Percentiles rank a stretch among this genome's conserved stretches.
Evolutionary conservation across 92 coral and sea anemone species (phyloP).

Genomic region (Phymanthus crucifer): DNA sequence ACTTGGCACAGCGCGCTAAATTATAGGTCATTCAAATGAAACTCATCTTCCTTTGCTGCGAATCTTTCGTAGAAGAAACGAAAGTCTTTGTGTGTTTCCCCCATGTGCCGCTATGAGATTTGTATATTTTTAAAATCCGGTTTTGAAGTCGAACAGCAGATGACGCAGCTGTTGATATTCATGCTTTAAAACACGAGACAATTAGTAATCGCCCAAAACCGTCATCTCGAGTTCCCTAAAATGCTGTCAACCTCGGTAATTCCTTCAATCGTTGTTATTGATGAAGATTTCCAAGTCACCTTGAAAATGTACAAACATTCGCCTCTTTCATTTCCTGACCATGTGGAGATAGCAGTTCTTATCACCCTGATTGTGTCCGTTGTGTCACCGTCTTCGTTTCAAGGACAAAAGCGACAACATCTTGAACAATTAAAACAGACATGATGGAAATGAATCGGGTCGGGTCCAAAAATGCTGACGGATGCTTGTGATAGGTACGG

Average conservation of each 20-base stretch:
- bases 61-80: too few relatives aligned
- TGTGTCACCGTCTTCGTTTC: neutral
- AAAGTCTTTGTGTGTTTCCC: too few relatives aligned
- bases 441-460: neutral
- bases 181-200: neutral
- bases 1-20: too few relatives aligned
- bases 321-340: neutral
- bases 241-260: neutral
- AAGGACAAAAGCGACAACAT: neutral
- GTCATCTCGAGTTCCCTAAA: neutral
- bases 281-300: neutral
- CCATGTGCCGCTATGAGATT: too few relatives aligned
- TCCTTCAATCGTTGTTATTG: neutral
- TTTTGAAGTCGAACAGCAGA: neutral
- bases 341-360: neutral
- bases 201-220: constrained; percentile 1
- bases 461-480: neutral
- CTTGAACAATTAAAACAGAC: neutral
- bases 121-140: neutral
- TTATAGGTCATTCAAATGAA: too few relatives aligned
- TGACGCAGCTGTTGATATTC: neutral
- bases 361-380: neutral
- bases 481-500: neutral
- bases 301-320: neutral
- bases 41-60: too few relatives aligned